A percentile compares a stretch with the other conserved stretches of the same genome.
These are phyloP conservation scores for Anticlea derivata DNA, from an alignment of 2,888 invertebrate genomes.

Conservation along the genomic window DNA sequence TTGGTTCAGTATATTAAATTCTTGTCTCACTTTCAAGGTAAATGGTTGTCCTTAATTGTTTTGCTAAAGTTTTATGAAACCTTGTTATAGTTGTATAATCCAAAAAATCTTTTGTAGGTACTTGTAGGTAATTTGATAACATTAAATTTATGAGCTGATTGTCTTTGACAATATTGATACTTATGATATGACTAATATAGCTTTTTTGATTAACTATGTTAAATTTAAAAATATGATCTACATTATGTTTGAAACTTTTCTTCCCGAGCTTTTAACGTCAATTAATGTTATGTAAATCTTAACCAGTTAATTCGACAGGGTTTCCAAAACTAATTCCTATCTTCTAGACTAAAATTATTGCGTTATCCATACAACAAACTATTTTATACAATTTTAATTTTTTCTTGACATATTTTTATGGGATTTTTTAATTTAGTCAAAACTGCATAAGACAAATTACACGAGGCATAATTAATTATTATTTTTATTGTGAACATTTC, in stretches of 20 bases:
- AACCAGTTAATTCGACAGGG: slow-evolving; percentile 55
- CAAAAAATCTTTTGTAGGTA: slow-evolving; percentile 30
- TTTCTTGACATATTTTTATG: too few species aligned
- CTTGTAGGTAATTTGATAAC: slow-evolving; percentile 30
- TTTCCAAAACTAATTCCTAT: slow-evolving; percentile 36
- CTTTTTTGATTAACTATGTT: slow-evolving; percentile 17
- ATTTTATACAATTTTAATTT: background rate
- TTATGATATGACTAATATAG: slow-evolving; percentile 19
- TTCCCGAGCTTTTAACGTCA: slow-evolving; percentile 69
- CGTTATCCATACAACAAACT: background rate
- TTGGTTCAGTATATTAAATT: slow-evolving; percentile 23
- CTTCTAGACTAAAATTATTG: slow-evolving; percentile 12
- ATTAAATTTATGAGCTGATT: slow-evolving; percentile 24
- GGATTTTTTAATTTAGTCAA: too few species aligned
- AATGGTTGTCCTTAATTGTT: slow-evolving; percentile 61
- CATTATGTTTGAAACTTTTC: slow-evolving; percentile 42
- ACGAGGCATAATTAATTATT: too few species aligned
- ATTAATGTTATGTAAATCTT: slow-evolving; percentile 53
- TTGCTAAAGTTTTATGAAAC: slow-evolving; percentile 49
- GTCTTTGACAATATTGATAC: slow-evolving; percentile 22
- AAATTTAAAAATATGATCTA: slow-evolving; percentile 20
- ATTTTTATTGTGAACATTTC: too few species aligned
- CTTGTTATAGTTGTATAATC: slow-evolving; percentile 23
- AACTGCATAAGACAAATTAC: too few species aligned
- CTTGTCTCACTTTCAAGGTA: slow-evolving; percentile 73